Evolutionary conservation across 1,140 invertebrate species (phyloP), one percentile per base, ranked within the genome.

Genomic region (Ceratoteleas bidentatus): DNA sequence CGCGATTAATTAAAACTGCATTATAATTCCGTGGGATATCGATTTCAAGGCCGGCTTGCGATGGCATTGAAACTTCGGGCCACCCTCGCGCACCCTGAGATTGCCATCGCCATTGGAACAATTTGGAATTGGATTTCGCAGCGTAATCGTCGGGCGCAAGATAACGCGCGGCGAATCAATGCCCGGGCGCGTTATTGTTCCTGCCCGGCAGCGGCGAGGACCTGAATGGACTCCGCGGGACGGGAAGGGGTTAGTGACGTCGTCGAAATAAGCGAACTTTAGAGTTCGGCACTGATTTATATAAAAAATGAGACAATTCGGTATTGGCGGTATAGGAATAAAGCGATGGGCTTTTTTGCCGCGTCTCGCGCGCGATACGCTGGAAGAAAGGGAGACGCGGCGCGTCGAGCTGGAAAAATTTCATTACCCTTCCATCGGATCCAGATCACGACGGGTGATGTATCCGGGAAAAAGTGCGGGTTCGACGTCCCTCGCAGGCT

Each of bases 1-100:
- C 45, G 78, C 69, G 76, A 76, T 88, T 90, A 88, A 89, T 89
- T 90, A 88, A 88, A 85, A 85, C 52, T 76, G 8, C 68, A 69
- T 86, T 85, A 73, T 65, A 78, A 58, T 53, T 9, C 38, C 38
- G 32, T 52, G 8, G 60, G 45, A 78, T 70, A 82, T 84, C 57
- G 75, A 84, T 84, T 75, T 45, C 60, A 34, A 36, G 40, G 32
- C 54, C 34, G 15, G 9, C 13, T 66, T 32, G 49, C 14, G 15
- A 14, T 43, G 56, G 49, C 62, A 62, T 13, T 60, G 53, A 75
- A 79, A 66, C 56, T 45, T 13, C 58, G 57, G 69, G 40, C 45
- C 58, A 58, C 69, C 75, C 72, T 56, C 54, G 15, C 9, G 38
- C 5, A 16, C 49, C 52, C 4, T 47, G 50, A 58, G 50, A 76